Percentiles rank a stretch among this genome's conserved stretches.
Conservation (phyloP, 2,888 invertebrate genomes). For the Platycnemis pennipes region DNA sequence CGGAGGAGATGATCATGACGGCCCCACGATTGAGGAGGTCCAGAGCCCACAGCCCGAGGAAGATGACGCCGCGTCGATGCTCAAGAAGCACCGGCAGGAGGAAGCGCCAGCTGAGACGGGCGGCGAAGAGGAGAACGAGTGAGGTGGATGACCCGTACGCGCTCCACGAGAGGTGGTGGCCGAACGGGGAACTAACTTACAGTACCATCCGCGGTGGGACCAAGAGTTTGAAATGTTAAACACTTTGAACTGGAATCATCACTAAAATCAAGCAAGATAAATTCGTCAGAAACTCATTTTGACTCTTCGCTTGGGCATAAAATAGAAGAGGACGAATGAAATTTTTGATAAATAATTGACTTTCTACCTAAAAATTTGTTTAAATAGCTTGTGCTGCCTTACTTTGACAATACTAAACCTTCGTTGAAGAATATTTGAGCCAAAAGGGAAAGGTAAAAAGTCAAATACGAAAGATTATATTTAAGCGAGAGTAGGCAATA, state of each 20-base stretch:
- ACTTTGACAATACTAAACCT: neutral
- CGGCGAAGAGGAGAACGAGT: constrained; percentile 7
- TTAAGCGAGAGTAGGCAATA: neutral
- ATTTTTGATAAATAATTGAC: neutral
- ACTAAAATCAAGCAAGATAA: neutral
- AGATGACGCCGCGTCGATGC: constrained; percentile 23
- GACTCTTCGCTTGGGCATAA: neutral
- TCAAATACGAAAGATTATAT: neutral
- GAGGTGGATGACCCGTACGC: neutral
- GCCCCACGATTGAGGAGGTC: constrained; percentile 69
- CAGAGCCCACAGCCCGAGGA: constrained; percentile 19
- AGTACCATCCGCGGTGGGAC: constrained; percentile 41
- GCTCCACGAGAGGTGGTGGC: constrained; percentile 25
- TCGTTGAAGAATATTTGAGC: neutral
- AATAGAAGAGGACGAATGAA: neutral
- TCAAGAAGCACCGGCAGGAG: neutral
- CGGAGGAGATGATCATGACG: neutral
- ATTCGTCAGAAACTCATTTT: neutral
- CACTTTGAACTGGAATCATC: neutral
- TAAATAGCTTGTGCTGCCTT: neutral
- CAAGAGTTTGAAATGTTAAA: constrained; percentile 7
- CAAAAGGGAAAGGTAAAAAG: neutral
- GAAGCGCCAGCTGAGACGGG: neutral
- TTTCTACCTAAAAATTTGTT: no score
- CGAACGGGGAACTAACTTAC: neutral